Evolutionary conservation across 2,888 invertebrate genomes (phyloP).

Genomic region (Arge pagana): DNA sequence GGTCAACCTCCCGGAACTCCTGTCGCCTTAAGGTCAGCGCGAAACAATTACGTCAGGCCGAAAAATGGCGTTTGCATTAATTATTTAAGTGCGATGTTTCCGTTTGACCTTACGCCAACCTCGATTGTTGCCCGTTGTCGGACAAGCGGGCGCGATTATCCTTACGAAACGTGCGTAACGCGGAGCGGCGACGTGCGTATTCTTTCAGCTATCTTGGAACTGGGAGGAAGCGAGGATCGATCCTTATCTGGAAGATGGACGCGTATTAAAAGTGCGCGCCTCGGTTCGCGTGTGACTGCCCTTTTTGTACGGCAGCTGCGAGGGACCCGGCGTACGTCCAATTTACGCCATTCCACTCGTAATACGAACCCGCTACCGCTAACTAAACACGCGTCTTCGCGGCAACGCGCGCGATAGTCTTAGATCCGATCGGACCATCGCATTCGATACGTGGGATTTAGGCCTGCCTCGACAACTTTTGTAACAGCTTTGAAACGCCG

Average conservation of each 20-base stretch:
- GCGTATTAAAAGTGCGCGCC: conserved; percentile 31
- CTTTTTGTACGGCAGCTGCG: conserved; percentile 27
- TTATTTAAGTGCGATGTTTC: conserved; percentile 17
- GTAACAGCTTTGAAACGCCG: too few relatives aligned
- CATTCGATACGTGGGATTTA: too few relatives aligned
- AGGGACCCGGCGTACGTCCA: conserved; percentile 16
- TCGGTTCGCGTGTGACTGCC: conserved; percentile 29
- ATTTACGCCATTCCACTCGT: conserved; percentile 24
- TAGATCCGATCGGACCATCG: too few relatives aligned
- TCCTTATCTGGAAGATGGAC: conserved; percentile 37
- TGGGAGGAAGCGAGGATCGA: conserved; percentile 31
- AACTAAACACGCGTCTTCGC: too few relatives aligned
- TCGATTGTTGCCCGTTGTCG: conserved; percentile 9
- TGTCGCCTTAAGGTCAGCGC: not conserved
- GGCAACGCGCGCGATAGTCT: too few relatives aligned
- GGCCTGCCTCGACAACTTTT: too few relatives aligned
- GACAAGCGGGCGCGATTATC: not conserved
- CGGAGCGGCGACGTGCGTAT: conserved; percentile 3
- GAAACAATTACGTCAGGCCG: not conserved
- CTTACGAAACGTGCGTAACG: not conserved
- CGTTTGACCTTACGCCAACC: conserved; percentile 8
- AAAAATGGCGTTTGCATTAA: conserved; percentile 16
- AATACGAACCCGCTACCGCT: too few relatives aligned
- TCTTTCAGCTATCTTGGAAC: conserved; percentile 6
- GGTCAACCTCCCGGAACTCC: conserved; percentile 9